These are phyloP conservation scores for Acanthis flammea DNA, from an alignment of 2,797 vertebrate genomes.

Conservation along the genomic window DNA sequence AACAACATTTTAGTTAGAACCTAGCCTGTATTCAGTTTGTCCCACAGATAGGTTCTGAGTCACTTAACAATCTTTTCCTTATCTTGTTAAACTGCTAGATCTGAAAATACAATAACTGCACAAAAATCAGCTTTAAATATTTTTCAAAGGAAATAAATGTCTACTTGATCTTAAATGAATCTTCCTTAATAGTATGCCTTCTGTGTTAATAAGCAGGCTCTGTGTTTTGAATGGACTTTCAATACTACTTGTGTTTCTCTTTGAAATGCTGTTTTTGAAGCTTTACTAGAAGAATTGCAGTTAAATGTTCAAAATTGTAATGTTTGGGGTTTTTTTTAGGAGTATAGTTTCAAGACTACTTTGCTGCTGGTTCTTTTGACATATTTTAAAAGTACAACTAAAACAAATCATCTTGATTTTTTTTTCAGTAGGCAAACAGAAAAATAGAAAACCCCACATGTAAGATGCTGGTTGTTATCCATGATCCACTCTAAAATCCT, in stretches of 20 bases:
- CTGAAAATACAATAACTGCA: not conserved
- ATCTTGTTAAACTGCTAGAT: not conserved
- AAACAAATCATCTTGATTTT: not conserved
- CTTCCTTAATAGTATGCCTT: not conserved
- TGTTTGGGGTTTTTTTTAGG: not conserved
- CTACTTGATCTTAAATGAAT: not conserved
- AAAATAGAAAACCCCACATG: rapidly evolving
- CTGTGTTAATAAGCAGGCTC: not conserved
- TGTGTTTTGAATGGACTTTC: not conserved
- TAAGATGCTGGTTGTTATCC: not conserved
- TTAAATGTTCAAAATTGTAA: not conserved
- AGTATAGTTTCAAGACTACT: not conserved
- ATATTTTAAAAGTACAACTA: not conserved
- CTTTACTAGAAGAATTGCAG: not conserved
- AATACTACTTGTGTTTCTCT: not conserved
- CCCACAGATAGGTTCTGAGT: not conserved
- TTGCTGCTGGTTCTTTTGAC: not conserved
- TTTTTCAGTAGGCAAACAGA: not conserved
- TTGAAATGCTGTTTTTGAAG: not conserved
- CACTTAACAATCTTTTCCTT: not conserved
- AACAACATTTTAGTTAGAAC: not conserved
- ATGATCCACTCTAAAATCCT: not conserved
- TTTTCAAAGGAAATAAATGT: not conserved
- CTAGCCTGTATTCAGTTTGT: not conserved
- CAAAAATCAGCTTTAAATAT: not conserved